Evolutionary conservation across 2,113 vertebrate genomes (phyloP), one percentile per base, ranked within the genome.

Genomic region (Arizona elegans): DNA sequence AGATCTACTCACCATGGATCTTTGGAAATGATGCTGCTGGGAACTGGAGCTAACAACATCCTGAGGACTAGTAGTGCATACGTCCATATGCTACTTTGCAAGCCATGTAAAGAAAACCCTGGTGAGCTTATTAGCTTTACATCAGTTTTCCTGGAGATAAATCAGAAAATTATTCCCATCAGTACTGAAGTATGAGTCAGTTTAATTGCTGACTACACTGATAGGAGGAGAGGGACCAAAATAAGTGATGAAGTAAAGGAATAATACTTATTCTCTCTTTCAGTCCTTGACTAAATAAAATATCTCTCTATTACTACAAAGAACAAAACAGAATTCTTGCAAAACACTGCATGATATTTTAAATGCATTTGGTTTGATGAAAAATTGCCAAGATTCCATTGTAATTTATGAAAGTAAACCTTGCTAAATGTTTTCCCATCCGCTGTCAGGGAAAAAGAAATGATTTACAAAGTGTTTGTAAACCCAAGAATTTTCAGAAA

Each of bases 391-490:
- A 94, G 86, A 92, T 94, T 96, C 86, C 43, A 90, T 95, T 95
- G 94, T 96, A 96, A 96, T 96, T 97, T 97, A 96, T 96, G 96
- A 97, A 96, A 97, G 94, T 87, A 86, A 94, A 92, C 65, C 91
- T 96, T 94, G 89, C 91, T 96, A 94, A 96, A 96, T 95, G 92
- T 91, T 96, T 96, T 96, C 94, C 92, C 75, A 15, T 89, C 96
- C 96, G 52, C 26, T 62, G 55, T 85, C 38, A 95, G 33, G 75
- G 75, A 81, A 81, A 81, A 81, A 81, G 92, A 96, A 90, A 97
- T 98, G 98, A 99, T 98, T 98, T 98, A 98, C 98, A 97, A 98
- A 98, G 98, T 98, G 98, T 97, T 97, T 97, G 95, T 95, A 92
- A 94, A 96, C 95, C 94, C 91, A 96, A 96, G 97, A 97, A 94